phyloP scores from a whole-genome alignment of 2,888 invertebrate genomes.

The Drosophila barbarae region DNA sequence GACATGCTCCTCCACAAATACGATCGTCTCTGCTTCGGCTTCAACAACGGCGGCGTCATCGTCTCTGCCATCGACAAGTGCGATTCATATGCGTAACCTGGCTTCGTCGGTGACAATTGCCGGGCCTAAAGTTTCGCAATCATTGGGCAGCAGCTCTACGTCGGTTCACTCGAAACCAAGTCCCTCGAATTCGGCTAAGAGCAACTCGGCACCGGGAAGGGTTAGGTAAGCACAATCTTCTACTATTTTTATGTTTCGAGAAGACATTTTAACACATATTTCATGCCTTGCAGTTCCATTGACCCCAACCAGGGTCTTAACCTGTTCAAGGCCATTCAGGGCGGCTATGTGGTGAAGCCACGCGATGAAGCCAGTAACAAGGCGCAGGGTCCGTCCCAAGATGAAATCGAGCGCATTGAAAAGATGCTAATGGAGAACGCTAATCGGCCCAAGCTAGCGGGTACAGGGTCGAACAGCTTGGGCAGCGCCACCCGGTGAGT shows the following conservation, averaged over 20 bases:
- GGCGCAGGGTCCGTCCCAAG: constrained; percentile 83
- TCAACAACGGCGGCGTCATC: constrained; percentile 67
- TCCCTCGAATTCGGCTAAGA: constrained; percentile 80
- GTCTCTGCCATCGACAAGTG: constrained; percentile 65
- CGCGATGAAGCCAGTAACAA: constrained; percentile 85
- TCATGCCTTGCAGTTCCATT: constrained; percentile 74
- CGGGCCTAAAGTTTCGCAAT: constrained; percentile 78
- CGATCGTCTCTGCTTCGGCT: constrained; percentile 69
- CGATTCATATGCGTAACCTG: constrained; percentile 71
- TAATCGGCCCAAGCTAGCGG: constrained; percentile 77
- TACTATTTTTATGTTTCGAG: constrained; percentile 7
- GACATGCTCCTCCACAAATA: constrained; percentile 70
- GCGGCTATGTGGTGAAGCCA: constrained; percentile 83
- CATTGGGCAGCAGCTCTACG: constrained; percentile 79
- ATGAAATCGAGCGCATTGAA: constrained; percentile 83
- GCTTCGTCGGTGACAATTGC: constrained; percentile 70
- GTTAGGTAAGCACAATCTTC: constrained; percentile 69
- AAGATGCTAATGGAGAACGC: constrained; percentile 80
- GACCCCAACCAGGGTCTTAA: constrained; percentile 80
- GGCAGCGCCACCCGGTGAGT: constrained; percentile 80
- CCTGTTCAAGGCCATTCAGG: constrained; percentile 81
- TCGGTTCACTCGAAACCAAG: constrained; percentile 80
- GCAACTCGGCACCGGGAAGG: constrained; percentile 80
- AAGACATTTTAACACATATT: background rate
- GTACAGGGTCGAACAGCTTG: constrained; percentile 80